Percentiles rank a stretch among this genome's conserved stretches.
These are phyloP conservation scores for Motacilla alba DNA, from an alignment of 2,113 vertebrate genomes.

Conservation along the genomic window DNA sequence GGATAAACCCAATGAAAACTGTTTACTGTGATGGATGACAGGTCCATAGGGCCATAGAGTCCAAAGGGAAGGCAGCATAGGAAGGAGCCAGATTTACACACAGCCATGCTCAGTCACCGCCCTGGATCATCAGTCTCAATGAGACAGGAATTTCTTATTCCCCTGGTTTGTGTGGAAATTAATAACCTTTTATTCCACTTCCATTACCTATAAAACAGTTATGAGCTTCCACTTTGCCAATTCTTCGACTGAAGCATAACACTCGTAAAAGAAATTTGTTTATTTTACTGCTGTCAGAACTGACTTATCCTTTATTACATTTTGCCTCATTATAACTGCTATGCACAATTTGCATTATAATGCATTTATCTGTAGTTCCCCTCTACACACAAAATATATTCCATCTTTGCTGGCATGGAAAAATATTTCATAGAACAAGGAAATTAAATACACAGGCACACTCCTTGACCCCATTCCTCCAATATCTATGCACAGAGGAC, in stretches of 20 bases:
- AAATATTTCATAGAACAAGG: not conserved
- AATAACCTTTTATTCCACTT: not conserved
- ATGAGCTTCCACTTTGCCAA: not conserved
- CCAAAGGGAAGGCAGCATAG: not conserved
- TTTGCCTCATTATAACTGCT: not conserved
- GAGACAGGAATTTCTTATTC: not conserved
- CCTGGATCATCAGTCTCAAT: not conserved
- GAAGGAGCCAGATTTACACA: not conserved
- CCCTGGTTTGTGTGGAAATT: not conserved
- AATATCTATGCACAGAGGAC: not conserved
- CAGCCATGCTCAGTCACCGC: not conserved
- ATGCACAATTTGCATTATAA: not conserved
- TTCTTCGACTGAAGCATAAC: not conserved
- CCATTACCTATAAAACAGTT: not conserved
- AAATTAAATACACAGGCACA: not conserved
- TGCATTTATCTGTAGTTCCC: not conserved
- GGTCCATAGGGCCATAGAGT: not conserved
- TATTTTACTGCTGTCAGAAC: not conserved
- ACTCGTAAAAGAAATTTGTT: not conserved
- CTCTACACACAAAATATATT: not conserved
- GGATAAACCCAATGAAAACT: not conserved
- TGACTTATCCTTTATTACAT: not conserved
- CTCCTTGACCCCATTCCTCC: not conserved
- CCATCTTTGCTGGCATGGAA: not conserved
- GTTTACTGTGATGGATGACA: not conserved